Conservation (phyloP, 2,888 invertebrate species). For the Tiliacea aurago region DNA sequence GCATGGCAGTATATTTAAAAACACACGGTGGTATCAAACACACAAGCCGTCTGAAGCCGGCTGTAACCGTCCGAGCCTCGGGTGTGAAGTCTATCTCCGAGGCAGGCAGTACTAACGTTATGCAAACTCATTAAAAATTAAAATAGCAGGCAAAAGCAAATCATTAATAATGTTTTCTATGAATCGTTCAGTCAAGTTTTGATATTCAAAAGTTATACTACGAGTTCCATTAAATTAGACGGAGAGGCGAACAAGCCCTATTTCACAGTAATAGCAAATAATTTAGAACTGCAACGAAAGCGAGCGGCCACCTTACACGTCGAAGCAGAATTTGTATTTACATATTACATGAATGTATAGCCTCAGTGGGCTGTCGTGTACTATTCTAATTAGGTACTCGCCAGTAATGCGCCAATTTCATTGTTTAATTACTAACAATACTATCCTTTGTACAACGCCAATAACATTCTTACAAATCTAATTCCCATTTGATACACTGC, state of each 20-base stretch:
- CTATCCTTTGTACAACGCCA: constrained; percentile 90
- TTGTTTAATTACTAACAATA: constrained; percentile 88
- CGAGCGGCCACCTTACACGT: constrained; percentile 82
- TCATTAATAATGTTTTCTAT: constrained; percentile 68
- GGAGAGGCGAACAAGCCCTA: constrained; percentile 73
- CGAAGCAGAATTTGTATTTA: constrained; percentile 84
- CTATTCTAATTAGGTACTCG: constrained; percentile 91
- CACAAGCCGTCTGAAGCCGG: constrained; percentile 66
- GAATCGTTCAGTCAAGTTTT: constrained; percentile 77
- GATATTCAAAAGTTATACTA: constrained; percentile 65
- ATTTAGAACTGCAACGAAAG: constrained; percentile 84
- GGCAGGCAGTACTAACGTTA: constrained; percentile 68
- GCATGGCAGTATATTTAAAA: constrained; percentile 38
- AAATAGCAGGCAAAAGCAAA: constrained; percentile 79
- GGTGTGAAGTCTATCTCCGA: constrained; percentile 57
- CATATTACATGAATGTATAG: constrained; percentile 82
- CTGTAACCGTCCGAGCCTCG: constrained; percentile 65
- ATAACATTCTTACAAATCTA: constrained; percentile 87
- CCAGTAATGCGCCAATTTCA: constrained; percentile 91
- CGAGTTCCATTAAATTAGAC: constrained; percentile 60
- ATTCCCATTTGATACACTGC: constrained; percentile 86
- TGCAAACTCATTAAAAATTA: constrained; percentile 71
- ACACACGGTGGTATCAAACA: constrained; percentile 51
- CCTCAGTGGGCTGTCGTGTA: constrained; percentile 87
- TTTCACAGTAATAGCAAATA: constrained; percentile 72